phyloP scores from a whole-genome alignment of 53 echinoderm and acorn worm genomes.

The Paracentrotus lividus region DNA sequence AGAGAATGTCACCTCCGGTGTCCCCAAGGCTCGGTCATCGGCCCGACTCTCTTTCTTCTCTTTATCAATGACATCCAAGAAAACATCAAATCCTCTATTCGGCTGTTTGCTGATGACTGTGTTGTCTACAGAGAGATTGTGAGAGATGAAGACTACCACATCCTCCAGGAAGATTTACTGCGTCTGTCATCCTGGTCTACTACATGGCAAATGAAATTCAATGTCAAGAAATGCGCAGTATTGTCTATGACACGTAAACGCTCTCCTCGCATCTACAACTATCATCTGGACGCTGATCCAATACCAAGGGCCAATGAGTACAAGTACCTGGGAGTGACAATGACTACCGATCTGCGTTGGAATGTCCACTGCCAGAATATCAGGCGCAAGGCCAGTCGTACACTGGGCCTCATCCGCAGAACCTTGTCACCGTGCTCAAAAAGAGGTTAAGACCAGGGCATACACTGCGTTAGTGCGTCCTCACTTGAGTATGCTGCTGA shows the following conservation, averaged over 20 bases:
- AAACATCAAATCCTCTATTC: background rate
- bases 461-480: conserved; percentile 63
- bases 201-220: conserved; percentile 61
- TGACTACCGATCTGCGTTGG: conserved; percentile 62
- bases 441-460: conserved; percentile 46
- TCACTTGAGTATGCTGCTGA: conserved; percentile 46
- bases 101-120: conserved; percentile 69
- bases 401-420: conserved; percentile 39
- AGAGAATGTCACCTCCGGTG: background rate
- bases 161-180: conserved; percentile 48
- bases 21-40: background rate
- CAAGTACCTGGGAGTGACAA: conserved; percentile 56
- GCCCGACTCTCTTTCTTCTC: background rate
- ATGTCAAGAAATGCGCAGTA: conserved; percentile 55
- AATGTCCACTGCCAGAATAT: conserved; percentile 53
- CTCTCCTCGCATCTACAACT: background rate
- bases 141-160: conserved; percentile 5
- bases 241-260: conserved; percentile 63
- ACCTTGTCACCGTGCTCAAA: background rate
- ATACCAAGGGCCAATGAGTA: conserved; percentile 28
- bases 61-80: background rate
- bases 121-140: conserved; percentile 44
- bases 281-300: background rate
- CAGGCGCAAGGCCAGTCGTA: conserved; percentile 10
- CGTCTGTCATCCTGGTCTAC: conserved; percentile 53